Evolutionary conservation across 53 echinoderm and acorn worm genomes (phyloP).

Genomic region (Holothuria scabra): DNA sequence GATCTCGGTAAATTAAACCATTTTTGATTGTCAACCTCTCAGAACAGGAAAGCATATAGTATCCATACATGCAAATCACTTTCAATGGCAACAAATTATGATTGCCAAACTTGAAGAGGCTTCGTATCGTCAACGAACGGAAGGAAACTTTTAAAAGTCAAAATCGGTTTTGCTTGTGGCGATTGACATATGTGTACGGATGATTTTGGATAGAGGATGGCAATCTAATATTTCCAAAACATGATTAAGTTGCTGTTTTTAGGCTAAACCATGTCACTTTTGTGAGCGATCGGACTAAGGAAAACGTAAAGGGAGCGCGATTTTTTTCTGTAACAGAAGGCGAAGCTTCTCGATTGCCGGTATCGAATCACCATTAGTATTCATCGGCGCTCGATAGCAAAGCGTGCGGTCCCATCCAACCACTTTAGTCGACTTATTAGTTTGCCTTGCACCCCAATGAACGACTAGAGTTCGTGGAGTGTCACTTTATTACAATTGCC

Average conservation of each 20-base stretch:
- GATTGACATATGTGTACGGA: conserved; percentile 40
- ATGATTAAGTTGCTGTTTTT: conserved; percentile 55
- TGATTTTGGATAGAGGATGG: conserved; percentile 27
- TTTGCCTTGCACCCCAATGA: conserved; percentile 41
- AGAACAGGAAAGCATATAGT: too few relatives aligned
- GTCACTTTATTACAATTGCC: conserved; percentile 40
- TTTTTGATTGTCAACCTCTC: too few relatives aligned
- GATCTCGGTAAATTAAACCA: conserved; percentile 19
- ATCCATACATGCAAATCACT: conserved; percentile 21
- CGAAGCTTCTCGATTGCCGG: conserved; percentile 29
- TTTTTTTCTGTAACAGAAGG: conserved; percentile 39
- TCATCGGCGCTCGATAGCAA: conserved; percentile 39
- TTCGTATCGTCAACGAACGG: conserved; percentile 27
- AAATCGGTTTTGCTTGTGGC: conserved; percentile 50
- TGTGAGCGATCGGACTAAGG: conserved; percentile 28
- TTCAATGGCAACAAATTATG: conserved; percentile 41
- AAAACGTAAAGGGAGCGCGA: conserved; percentile 5
- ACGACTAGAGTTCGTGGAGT: conserved; percentile 19
- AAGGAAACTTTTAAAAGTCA: conserved; percentile 42
- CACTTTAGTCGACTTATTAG: conserved; percentile 41
- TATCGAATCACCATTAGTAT: conserved; percentile 43
- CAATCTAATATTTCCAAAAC: conserved; percentile 51
- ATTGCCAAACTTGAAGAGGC: conserved; percentile 27
- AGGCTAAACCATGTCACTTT: conserved; percentile 48
- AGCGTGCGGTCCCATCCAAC: conserved; percentile 36